phyloP scores from a whole-genome alignment of 2,888 invertebrate species.

The Chloromyia formosa region DNA sequence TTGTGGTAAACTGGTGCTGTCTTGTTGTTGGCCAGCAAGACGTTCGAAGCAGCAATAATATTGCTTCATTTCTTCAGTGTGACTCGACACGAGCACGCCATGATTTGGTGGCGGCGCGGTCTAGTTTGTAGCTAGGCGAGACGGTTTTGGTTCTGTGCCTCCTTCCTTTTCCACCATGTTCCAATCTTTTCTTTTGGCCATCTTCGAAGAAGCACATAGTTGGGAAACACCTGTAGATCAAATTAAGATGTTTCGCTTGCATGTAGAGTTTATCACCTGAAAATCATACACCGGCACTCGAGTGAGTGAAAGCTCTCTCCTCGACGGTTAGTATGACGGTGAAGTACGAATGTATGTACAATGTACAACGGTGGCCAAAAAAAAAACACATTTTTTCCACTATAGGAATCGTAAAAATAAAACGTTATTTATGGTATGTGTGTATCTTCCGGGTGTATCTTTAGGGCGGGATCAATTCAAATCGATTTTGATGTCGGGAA shows the following conservation, averaged over 20 bases:
- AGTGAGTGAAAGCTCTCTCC: slow-evolving; percentile 34
- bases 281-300: neutral
- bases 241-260: neutral
- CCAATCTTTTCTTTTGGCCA: too few species aligned
- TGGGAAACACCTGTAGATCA: slow-evolving; percentile 22
- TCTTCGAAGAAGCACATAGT: neutral
- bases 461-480: too few species aligned
- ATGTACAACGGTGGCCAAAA: neutral
- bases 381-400: neutral
- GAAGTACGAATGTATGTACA: too few species aligned
- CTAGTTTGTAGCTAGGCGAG: slow-evolving; percentile 28
- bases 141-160: neutral
- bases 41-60: neutral
- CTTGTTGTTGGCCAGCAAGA: neutral
- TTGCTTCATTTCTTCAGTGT: neutral
- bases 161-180: slow-evolving; percentile 6
- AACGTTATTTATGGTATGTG: neutral
- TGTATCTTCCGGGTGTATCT: too few species aligned
- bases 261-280: slow-evolving; percentile 20
- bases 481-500: too few species aligned
- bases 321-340: too few species aligned
- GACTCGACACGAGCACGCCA: neutral
- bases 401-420: neutral
- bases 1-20: slow-evolving; percentile 8
- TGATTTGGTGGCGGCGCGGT: slow-evolving; percentile 21